A percentile compares a stretch with the other conserved stretches of the same genome.
phyloP scores from a whole-genome alignment of 1,140 invertebrate genomes.

The Cotesia chilonis region DNA sequence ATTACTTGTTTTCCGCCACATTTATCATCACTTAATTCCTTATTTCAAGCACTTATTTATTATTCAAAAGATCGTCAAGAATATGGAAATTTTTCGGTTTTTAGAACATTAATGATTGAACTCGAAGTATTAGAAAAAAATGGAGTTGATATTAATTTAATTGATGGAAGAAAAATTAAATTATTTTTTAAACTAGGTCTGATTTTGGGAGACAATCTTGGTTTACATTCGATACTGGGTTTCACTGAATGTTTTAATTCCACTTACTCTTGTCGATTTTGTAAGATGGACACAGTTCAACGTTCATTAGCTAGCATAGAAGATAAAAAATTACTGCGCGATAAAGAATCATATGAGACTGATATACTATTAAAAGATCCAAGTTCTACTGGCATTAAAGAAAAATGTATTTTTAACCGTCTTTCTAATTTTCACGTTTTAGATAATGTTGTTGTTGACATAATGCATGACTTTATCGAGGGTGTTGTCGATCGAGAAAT shows the following conservation, averaged over 20 bases:
- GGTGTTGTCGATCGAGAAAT: constrained; percentile 54
- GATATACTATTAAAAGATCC: no score
- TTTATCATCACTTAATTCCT: constrained; percentile 27
- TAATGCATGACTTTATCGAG: constrained; percentile 60
- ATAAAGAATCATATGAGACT: no score
- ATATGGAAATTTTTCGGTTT: constrained; percentile 38
- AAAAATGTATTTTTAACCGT: constrained; percentile 49
- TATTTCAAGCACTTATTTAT: constrained; percentile 40
- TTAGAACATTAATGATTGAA: constrained; percentile 40
- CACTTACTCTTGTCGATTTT: neutral
- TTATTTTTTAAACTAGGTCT: constrained; percentile 32
- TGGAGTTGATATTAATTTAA: constrained; percentile 33
- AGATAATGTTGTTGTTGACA: constrained; percentile 53
- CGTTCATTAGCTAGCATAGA: neutral
- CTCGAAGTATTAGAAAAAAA: constrained; percentile 31
- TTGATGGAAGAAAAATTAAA: constrained; percentile 13
- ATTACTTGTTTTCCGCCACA: constrained; percentile 37
- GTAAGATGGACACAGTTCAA: constrained; percentile 23
- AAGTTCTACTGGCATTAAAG: neutral
- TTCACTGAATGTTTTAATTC: constrained; percentile 6
- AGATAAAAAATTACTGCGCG: neutral
- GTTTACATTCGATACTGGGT: constrained; percentile 3
- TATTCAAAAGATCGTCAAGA: constrained; percentile 38
- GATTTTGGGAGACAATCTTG: constrained; percentile 4
- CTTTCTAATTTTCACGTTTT: constrained; percentile 52